Evolutionary conservation across 2,888 invertebrate genomes (phyloP).

Genomic region (Zhuqinia jingwanae): DNA sequence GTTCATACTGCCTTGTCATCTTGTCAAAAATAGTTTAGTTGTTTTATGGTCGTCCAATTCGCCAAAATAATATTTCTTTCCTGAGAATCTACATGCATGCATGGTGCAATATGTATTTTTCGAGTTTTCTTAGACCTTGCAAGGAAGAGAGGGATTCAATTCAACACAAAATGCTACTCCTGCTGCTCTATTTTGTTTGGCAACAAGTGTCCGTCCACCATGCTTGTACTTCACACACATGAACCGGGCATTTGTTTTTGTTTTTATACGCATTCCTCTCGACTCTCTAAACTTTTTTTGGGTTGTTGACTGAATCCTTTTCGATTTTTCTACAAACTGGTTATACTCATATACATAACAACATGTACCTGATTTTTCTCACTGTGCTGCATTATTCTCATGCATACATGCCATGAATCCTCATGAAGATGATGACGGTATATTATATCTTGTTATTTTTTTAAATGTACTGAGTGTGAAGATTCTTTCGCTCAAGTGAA

Average conservation of each 20-base stretch:
- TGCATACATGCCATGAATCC: not conserved
- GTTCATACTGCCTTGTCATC: too few relatives aligned
- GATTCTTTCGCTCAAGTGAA: too few relatives aligned
- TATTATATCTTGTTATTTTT: not conserved
- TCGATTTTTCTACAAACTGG: not conserved
- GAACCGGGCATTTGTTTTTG: conserved; percentile 37
- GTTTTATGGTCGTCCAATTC: too few relatives aligned
- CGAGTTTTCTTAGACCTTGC: too few relatives aligned
- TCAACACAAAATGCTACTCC: too few relatives aligned
- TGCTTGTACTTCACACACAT: not conserved
- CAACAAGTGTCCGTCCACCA: conserved; percentile 46
- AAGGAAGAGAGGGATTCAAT: too few relatives aligned
- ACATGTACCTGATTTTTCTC: not conserved
- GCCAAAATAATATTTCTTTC: too few relatives aligned
- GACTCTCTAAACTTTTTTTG: not conserved
- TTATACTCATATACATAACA: not conserved
- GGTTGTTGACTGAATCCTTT: too few relatives aligned
- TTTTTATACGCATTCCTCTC: not conserved
- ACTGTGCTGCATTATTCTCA: not conserved
- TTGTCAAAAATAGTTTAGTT: too few relatives aligned
- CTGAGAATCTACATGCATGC: too few relatives aligned
- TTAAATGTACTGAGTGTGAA: not conserved
- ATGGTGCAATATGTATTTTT: too few relatives aligned
- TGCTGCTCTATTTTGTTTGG: too few relatives aligned
- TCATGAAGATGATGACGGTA: not conserved